Conservation (phyloP, 2,888 invertebrate species). For the Nymphalis urticae region DNA sequence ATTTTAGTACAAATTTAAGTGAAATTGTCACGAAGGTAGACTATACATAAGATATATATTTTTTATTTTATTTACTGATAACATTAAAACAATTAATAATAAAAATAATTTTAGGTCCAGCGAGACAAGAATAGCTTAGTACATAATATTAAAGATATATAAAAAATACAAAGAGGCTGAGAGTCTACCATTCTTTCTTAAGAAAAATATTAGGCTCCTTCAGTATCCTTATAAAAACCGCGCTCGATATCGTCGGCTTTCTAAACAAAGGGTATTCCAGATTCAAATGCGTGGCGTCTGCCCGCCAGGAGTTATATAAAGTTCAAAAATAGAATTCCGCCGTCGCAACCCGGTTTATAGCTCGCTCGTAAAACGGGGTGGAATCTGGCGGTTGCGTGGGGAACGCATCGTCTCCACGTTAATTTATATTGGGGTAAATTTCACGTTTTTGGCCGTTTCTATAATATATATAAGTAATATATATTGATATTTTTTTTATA, state of each 20-base stretch:
- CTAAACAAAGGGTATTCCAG: conserved; percentile 20
- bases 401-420: conserved; percentile 33
- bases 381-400: conserved; percentile 29
- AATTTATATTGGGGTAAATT: conserved; percentile 35
- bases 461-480: no score
- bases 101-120: no score
- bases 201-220: background rate
- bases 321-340: conserved; percentile 46
- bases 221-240: conserved; percentile 5
- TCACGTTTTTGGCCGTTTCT: conserved; percentile 23
- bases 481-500: background rate
- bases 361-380: conserved; percentile 41
- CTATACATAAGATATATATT: no score
- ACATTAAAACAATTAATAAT: no score
- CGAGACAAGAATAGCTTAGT: no score
- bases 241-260: conserved; percentile 8
- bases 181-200: background rate
- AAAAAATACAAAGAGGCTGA: no score
- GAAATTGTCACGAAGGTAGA: no score
- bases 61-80: no score
- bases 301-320: conserved; percentile 42
- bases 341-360: conserved; percentile 44
- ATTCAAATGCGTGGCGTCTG: conserved; percentile 25
- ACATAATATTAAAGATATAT: no score
- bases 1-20: no score